Conservation (phyloP, 64 coral and sea anemone genomes). For the Orbicella faveolata region DNA sequence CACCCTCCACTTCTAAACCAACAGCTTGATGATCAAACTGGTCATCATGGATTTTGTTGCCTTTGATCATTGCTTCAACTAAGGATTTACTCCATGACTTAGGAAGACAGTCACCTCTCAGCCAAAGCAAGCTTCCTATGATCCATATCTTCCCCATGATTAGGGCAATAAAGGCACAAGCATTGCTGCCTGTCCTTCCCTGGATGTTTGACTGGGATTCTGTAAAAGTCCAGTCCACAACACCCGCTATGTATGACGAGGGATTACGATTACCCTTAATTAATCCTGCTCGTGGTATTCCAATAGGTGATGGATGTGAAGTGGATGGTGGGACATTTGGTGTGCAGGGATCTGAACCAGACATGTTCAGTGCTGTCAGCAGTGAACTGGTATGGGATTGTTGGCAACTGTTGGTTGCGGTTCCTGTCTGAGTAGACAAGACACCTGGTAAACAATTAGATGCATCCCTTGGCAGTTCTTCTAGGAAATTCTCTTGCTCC, state of each 20-base stretch:
- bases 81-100: neutral
- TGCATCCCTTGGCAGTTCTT: too few species aligned
- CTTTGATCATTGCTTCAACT: neutral
- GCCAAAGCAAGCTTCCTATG: neutral
- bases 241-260: neutral
- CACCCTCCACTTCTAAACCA: neutral
- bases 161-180: constrained; percentile 20
- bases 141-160: neutral
- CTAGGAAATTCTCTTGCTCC: too few species aligned
- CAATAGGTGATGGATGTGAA: neutral
- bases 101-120: neutral
- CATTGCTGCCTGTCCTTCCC: neutral
- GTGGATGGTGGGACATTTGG: neutral
- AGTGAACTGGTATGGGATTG: too few species aligned
- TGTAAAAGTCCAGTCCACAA: constrained; percentile 25
- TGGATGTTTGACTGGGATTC: constrained; percentile 16
- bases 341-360: too few species aligned
- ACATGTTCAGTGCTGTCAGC: too few species aligned
- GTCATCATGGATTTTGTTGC: constrained; percentile 35
- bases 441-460: too few species aligned
- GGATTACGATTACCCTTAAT: neutral
- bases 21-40: constrained; percentile 13
- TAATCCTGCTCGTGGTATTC: neutral
- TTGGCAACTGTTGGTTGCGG: too few species aligned
- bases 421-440: too few species aligned